Conservation (phyloP, 2,113 vertebrate species). For the Stigmatopora argus region DNA sequence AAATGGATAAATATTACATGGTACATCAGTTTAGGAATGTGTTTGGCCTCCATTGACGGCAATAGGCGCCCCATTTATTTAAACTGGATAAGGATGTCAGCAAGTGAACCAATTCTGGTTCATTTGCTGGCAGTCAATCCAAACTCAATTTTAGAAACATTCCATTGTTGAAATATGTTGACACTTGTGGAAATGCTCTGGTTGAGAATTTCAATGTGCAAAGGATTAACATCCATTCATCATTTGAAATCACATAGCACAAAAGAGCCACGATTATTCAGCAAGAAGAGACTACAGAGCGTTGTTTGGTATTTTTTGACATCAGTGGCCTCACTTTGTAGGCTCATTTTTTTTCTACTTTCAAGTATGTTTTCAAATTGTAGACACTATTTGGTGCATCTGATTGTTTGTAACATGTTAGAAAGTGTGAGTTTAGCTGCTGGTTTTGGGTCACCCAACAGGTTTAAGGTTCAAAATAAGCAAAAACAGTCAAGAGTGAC, state of each 20-base stretch:
- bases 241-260: slow-evolving; percentile 37
- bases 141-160: slow-evolving; percentile 57
- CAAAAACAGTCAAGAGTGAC: no score
- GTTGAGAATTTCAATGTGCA: slow-evolving; percentile 48
- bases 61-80: no score
- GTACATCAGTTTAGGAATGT: slow-evolving; percentile 36
- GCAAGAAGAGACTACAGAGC: slow-evolving; percentile 24
- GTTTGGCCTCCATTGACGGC: no score
- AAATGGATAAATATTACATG: slow-evolving; percentile 42
- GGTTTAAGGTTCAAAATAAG: no score
- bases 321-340: slow-evolving; percentile 34
- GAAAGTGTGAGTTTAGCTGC: no score
- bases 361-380: neutral
- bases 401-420: no score
- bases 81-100: no score
- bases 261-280: slow-evolving; percentile 37
- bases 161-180: slow-evolving; percentile 56
- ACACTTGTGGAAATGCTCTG: slow-evolving; percentile 51
- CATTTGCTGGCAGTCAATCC: slow-evolving; percentile 4
- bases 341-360: slow-evolving; percentile 22
- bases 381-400: no score
- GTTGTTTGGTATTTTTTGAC: slow-evolving; percentile 23
- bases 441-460: no score
- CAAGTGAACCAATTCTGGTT: no score
- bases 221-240: slow-evolving; percentile 60